These are phyloP conservation scores for Neuroterus valhalla DNA, from an alignment of 1,140 invertebrate genomes.

Conservation along the genomic window DNA sequence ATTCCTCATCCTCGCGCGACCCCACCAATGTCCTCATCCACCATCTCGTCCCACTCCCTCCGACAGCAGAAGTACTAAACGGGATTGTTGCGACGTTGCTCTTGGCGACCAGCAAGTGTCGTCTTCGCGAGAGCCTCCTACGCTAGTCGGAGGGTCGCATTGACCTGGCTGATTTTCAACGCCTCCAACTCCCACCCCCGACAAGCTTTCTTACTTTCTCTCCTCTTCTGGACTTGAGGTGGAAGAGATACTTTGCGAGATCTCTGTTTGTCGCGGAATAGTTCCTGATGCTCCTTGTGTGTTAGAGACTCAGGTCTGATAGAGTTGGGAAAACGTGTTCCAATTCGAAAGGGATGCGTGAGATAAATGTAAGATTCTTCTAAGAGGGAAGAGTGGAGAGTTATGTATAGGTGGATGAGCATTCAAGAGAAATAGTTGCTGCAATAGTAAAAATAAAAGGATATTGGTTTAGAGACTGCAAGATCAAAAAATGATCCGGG, in stretches of 20 bases:
- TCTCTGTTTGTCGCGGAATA: neutral
- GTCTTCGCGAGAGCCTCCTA: constrained; percentile 43
- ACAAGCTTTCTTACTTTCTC: constrained; percentile 14
- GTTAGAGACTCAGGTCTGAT: neutral
- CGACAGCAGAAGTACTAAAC: constrained; percentile 62
- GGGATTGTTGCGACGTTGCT: constrained; percentile 71
- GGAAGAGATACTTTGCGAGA: constrained; percentile 10
- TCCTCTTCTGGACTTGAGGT: neutral
- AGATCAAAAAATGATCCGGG: too few relatives aligned
- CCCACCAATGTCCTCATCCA: constrained; percentile 47
- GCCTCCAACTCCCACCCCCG: constrained; percentile 31
- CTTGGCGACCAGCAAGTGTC: constrained; percentile 67
- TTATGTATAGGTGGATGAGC: too few relatives aligned
- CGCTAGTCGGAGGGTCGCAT: constrained; percentile 29
- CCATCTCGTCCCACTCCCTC: constrained; percentile 51
- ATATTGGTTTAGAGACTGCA: too few relatives aligned
- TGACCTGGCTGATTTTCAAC: constrained; percentile 42
- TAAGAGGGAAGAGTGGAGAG: neutral
- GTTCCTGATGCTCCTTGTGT: constrained; percentile 13
- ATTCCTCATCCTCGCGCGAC: constrained; percentile 51
- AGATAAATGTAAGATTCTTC: constrained; percentile 7
- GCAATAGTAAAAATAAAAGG: too few relatives aligned
- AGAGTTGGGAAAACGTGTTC: neutral
- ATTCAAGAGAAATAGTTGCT: too few relatives aligned
- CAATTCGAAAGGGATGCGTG: constrained; percentile 8